Percentiles rank a stretch among this genome's conserved stretches.
These are phyloP conservation scores for Nowickia ferox DNA, from an alignment of 2,888 invertebrate genomes.

Conservation along the genomic window DNA sequence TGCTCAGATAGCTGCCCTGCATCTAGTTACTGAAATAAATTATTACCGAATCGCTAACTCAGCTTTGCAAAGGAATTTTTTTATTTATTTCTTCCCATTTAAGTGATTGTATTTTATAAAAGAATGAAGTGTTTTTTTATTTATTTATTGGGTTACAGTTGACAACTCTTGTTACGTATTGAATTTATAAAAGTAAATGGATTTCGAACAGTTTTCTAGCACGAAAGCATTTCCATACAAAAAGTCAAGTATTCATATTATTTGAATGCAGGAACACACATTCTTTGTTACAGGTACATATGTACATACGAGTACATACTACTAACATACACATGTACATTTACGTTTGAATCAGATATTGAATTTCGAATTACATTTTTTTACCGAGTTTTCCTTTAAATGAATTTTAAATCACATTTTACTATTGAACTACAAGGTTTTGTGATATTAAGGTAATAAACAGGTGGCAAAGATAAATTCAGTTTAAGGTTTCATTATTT, in stretches of 20 bases:
- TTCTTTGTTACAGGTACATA: too few species aligned
- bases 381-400: constrained; percentile 19
- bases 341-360: constrained; percentile 36
- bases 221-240: constrained; percentile 22
- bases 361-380: constrained; percentile 28
- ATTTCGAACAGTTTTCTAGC: constrained; percentile 48
- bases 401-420: constrained; percentile 29
- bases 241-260: not conserved
- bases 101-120: too few species aligned
- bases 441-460: not conserved
- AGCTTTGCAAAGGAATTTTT: too few species aligned
- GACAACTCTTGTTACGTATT: constrained; percentile 2
- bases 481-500: not conserved
- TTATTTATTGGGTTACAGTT: constrained; percentile 36
- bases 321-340: not conserved
- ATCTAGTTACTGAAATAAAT: too few species aligned
- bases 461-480: not conserved
- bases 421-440: not conserved
- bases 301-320: not conserved
- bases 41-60: not conserved
- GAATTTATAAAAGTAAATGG: constrained; percentile 27
- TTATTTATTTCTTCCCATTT: not conserved
- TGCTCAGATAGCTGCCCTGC: too few species aligned
- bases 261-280: not conserved
- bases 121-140: not conserved